Evolutionary conservation across 1,140 invertebrate genomes (phyloP).

Genomic region (Platyscapa corneri): DNA sequence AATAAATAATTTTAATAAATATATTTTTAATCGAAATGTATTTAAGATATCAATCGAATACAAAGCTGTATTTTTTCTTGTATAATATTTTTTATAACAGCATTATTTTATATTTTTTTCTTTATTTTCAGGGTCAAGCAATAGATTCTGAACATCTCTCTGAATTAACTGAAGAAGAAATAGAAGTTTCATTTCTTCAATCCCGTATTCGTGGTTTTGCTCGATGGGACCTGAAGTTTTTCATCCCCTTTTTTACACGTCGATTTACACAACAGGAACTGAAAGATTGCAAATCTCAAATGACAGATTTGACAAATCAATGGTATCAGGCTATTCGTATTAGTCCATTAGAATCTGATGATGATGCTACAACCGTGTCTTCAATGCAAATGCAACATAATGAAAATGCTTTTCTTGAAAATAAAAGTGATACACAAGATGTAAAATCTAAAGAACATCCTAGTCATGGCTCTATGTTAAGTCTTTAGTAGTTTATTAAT

Average conservation of each 20-base stretch:
- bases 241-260: constrained; percentile 96
- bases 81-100: too few species aligned
- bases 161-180: constrained; percentile 95
- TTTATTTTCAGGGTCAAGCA: constrained; percentile 84
- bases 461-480: constrained; percentile 71
- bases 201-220: constrained; percentile 88
- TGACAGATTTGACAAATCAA: constrained; percentile 95
- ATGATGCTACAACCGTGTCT: constrained; percentile 73
- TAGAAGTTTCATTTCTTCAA: constrained; percentile 83
- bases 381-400: constrained; percentile 67
- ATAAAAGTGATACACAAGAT: constrained; percentile 53
- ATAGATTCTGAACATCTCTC: constrained; percentile 97
- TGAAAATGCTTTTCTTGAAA: constrained; percentile 57
- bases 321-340: constrained; percentile 96
- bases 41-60: too few species aligned
- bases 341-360: constrained; percentile 83
- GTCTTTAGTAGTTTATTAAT: constrained; percentile 61
- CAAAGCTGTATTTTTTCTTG: too few species aligned
- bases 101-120: background rate
- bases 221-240: constrained; percentile 92
- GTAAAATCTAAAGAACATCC: constrained; percentile 64
- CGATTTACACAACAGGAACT: constrained; percentile 96
- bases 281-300: constrained; percentile 95
- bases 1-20: too few species aligned
- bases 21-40: too few species aligned